Percentiles rank a stretch among this genome's conserved stretches.
These are phyloP conservation scores for Chloroclystis v-ata DNA, from an alignment of 2,888 invertebrate species.

Conservation along the genomic window DNA sequence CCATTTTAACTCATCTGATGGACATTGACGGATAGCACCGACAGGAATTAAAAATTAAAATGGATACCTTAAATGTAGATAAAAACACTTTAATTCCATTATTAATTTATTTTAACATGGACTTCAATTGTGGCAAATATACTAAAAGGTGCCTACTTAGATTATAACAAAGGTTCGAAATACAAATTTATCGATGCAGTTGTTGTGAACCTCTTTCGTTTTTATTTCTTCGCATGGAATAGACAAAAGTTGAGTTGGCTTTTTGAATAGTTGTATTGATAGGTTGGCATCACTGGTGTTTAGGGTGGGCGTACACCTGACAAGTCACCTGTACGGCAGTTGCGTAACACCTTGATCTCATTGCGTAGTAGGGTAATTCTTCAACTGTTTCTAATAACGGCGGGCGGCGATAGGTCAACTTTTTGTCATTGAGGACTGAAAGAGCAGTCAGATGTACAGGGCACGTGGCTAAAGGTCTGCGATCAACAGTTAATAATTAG, in stretches of 20 bases:
- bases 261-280: conserved; percentile 11
- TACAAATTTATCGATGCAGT: conserved; percentile 18
- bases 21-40: conserved; percentile 23
- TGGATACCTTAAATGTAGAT: conserved; percentile 10
- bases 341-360: conserved; percentile 55
- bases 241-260: conserved; percentile 12
- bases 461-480: conserved; percentile 44
- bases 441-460: conserved; percentile 55
- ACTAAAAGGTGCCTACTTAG: conserved; percentile 27
- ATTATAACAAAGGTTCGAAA: conserved; percentile 26
- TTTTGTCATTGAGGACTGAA: conserved; percentile 53
- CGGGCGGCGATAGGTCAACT: conserved; percentile 57
- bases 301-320: conserved; percentile 56
- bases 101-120: conserved; percentile 42
- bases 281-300: conserved; percentile 30
- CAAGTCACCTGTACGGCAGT: conserved; percentile 60
- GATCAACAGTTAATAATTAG: conserved; percentile 22
- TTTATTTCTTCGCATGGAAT: conserved; percentile 14
- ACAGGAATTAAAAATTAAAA: conserved; percentile 17
- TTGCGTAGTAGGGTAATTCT: conserved; percentile 38
- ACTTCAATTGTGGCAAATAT: conserved; percentile 32
- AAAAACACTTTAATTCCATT: conserved; percentile 41
- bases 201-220: conserved; percentile 8
- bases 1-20: conserved; percentile 21
- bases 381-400: conserved; percentile 40